Conservation (phyloP, 2,888 invertebrate species). For the Poecilus cupreus region DNA sequence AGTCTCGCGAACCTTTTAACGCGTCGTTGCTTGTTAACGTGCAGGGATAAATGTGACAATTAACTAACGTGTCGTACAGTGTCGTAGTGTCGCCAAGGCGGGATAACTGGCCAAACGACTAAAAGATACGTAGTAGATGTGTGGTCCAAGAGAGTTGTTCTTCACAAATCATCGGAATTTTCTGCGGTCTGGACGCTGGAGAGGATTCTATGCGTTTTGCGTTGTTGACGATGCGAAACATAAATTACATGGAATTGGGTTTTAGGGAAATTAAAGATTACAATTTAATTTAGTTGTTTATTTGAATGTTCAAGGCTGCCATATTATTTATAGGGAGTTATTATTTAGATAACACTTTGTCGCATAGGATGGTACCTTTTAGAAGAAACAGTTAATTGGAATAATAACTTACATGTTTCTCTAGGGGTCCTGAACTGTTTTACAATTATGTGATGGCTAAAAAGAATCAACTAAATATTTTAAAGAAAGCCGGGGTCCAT, state of each 20-base stretch:
- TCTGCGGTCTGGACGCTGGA: not conserved
- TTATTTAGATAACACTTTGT: too few species aligned
- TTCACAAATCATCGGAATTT: slow-evolving; percentile 24
- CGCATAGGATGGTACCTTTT: too few species aligned
- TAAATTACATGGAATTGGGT: not conserved
- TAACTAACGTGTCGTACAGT: slow-evolving; percentile 54
- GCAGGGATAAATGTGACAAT: slow-evolving; percentile 66
- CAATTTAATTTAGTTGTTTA: too few species aligned
- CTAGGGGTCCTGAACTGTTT: too few species aligned
- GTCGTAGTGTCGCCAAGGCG: not conserved
- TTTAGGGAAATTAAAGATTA: not conserved
- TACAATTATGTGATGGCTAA: too few species aligned
- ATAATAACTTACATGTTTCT: too few species aligned
- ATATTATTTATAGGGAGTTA: too few species aligned
- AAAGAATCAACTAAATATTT: too few species aligned
- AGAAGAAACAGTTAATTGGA: too few species aligned
- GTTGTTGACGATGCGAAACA: not conserved
- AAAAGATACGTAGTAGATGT: not conserved
- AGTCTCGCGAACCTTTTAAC: slow-evolving; percentile 69
- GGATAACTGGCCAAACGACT: not conserved
- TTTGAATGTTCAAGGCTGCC: too few species aligned
- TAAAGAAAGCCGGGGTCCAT: too few species aligned
- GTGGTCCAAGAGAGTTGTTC: not conserved
- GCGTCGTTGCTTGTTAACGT: slow-evolving; percentile 71
- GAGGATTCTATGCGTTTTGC: not conserved